Conservation (phyloP, 2,797 vertebrate species). For the Pantherophis vulpinus region DNA sequence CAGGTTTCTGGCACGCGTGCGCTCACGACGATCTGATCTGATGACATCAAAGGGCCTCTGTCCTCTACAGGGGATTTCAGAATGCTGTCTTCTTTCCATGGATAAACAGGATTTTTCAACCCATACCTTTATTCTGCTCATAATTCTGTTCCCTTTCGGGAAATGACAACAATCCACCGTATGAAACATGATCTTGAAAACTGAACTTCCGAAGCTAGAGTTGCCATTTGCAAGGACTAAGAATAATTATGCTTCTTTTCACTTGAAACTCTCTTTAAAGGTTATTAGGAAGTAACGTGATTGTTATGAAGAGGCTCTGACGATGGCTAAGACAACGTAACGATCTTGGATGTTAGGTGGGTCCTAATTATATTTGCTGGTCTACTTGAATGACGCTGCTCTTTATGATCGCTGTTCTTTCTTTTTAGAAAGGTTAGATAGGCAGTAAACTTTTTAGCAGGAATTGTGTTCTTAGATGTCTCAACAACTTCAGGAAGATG, state of each 20-base stretch:
- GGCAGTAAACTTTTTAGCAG: neutral
- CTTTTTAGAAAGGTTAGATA: neutral
- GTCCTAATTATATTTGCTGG: neutral
- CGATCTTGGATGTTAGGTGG: neutral
- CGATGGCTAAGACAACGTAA: neutral
- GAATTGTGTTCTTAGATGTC: neutral
- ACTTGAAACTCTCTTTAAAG: conserved; percentile 20
- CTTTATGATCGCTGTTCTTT: neutral
- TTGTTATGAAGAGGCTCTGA: fast-evolving
- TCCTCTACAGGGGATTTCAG: neutral
- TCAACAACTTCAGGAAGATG: neutral
- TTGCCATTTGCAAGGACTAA: conserved; percentile 6
- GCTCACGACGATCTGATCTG: neutral
- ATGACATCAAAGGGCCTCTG: neutral
- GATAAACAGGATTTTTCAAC: neutral
- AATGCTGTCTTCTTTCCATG: neutral
- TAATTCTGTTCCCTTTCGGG: neutral
- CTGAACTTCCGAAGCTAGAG: neutral
- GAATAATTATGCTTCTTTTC: neutral
- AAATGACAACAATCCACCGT: neutral
- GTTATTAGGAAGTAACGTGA: neutral
- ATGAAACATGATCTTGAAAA: neutral
- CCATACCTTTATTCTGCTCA: neutral
- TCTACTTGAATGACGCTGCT: neutral
- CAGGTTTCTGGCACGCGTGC: too few species aligned